Percentiles rank a stretch among this genome's conserved stretches.
These are phyloP conservation scores for Esox masquinongy DNA, from an alignment of 2,797 vertebrate species.

Conservation along the genomic window DNA sequence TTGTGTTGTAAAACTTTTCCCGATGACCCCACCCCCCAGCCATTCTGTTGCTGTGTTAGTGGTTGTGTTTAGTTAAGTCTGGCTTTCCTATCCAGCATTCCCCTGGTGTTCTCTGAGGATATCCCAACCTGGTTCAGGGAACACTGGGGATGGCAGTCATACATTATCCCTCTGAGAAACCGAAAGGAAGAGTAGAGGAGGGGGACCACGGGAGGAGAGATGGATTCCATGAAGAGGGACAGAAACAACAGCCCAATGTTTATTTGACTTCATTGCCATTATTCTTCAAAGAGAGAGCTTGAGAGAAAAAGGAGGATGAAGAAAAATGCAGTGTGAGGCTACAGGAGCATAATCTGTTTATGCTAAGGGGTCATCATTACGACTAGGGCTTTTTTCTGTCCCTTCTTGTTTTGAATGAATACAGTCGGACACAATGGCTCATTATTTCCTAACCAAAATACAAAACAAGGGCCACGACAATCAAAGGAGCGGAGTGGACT, in stretches of 20 bases:
- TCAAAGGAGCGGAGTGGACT: conserved; percentile 34
- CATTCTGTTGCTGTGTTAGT: no score
- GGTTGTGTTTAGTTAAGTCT: no score
- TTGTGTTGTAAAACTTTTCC: no score
- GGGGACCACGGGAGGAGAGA: conserved; percentile 17
- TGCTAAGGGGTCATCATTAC: conserved; percentile 56
- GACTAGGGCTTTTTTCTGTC: conserved; percentile 39
- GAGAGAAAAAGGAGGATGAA: neutral
- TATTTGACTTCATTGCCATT: conserved; percentile 56
- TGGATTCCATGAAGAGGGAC: conserved; percentile 47
- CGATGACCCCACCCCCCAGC: no score
- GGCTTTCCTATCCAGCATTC: conserved; percentile 30
- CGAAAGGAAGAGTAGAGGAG: neutral
- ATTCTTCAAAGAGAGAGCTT: conserved; percentile 14
- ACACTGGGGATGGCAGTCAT: neutral
- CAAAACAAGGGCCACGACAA: conserved; percentile 48
- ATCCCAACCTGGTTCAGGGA: neutral
- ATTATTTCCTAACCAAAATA: conserved; percentile 49
- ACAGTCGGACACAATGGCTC: conserved; percentile 48
- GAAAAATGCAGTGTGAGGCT: conserved; percentile 20
- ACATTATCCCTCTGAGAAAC: neutral
- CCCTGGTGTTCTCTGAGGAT: conserved; percentile 47
- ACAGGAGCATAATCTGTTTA: conserved; percentile 45
- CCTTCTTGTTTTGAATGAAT: conserved; percentile 47
- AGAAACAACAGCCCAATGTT: conserved; percentile 61